These are phyloP conservation scores for Calliphora vicina DNA, from an alignment of 1,140 invertebrate genomes.

Conservation along the genomic window DNA sequence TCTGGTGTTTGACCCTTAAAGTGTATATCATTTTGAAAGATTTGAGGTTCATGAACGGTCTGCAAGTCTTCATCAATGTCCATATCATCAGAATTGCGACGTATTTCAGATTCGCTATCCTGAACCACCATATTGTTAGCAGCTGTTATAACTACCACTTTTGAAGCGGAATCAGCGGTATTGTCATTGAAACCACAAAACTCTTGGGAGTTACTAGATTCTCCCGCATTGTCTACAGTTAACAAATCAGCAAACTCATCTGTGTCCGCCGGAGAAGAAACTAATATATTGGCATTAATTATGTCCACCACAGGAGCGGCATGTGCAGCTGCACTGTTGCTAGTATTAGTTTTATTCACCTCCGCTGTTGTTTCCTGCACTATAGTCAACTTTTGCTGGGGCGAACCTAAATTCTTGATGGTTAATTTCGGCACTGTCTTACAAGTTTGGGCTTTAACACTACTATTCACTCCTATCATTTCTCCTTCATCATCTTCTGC, in stretches of 20 bases:
- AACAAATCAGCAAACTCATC: slow-evolving; percentile 20
- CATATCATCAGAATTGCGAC: slow-evolving; percentile 59
- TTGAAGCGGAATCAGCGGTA: not conserved
- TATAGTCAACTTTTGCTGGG: slow-evolving; percentile 54
- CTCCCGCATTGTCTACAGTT: slow-evolving; percentile 43
- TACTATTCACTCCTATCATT: too few species aligned
- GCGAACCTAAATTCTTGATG: slow-evolving; percentile 59
- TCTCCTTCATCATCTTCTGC: slow-evolving; percentile 25
- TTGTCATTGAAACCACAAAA: slow-evolving; percentile 51
- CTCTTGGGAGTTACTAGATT: slow-evolving; percentile 51
- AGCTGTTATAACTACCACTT: not conserved
- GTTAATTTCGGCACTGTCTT: slow-evolving; percentile 53
- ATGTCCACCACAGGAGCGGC: not conserved
- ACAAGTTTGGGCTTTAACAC: slow-evolving; percentile 27
- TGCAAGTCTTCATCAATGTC: slow-evolving; percentile 58
- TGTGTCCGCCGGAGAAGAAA: slow-evolving; percentile 5
- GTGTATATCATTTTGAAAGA: slow-evolving; percentile 48
- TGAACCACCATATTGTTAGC: not conserved
- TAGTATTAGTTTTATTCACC: slow-evolving; percentile 20
- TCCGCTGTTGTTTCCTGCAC: slow-evolving; percentile 41
- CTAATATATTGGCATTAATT: not conserved
- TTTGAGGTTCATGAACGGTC: slow-evolving; percentile 56
- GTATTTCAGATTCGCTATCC: slow-evolving; percentile 33
- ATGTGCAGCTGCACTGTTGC: not conserved
- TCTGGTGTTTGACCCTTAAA: not conserved